phyloP scores from a whole-genome alignment of 2,113 vertebrate genomes.

The Nothoprocta perdicaria region DNA sequence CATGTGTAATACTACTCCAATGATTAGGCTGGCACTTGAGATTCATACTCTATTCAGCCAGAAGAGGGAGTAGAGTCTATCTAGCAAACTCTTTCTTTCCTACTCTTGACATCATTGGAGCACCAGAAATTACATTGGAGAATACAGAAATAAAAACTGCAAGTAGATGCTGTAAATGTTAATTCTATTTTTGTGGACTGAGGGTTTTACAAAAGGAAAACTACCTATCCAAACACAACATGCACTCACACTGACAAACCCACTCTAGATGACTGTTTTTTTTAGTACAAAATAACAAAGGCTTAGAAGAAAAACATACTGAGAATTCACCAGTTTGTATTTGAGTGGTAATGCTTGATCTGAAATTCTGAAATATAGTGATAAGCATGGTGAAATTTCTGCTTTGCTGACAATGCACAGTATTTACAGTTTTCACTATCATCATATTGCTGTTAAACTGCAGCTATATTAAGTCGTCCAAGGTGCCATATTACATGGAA shows the following conservation, averaged over 20 bases:
- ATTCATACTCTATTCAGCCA: neutral
- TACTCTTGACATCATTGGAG: neutral
- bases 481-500: neutral
- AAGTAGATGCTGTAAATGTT: neutral
- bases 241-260: neutral
- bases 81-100: neutral
- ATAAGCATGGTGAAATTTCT: neutral
- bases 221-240: neutral
- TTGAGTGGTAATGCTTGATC: neutral
- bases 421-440: neutral
- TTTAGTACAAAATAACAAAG: neutral
- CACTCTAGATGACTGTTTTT: neutral
- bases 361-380: neutral
- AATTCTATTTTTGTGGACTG: neutral
- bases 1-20: neutral
- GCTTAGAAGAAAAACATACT: neutral
- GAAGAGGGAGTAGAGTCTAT: constrained; percentile 53
- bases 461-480: neutral
- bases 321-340: neutral
- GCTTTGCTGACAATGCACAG: neutral
- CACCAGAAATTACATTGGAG: neutral
- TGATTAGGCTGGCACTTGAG: neutral
- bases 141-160: neutral
- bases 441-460: neutral
- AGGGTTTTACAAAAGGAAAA: neutral